These are phyloP conservation scores for Coendou prehensilis DNA, from an alignment of 2,797 vertebrate species.

Conservation along the genomic window DNA sequence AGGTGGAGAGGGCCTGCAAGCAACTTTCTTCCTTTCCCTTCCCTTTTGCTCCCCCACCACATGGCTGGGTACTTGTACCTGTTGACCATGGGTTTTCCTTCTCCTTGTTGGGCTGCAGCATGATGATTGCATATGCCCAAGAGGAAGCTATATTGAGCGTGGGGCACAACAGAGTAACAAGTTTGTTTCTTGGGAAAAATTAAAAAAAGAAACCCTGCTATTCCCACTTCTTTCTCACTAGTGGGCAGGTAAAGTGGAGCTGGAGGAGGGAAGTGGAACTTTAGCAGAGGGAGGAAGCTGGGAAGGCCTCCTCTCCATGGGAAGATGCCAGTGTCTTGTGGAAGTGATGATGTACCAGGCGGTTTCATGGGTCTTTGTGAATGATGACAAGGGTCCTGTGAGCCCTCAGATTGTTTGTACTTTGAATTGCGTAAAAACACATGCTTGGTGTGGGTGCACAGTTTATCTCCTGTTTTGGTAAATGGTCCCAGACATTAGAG, in stretches of 20 bases:
- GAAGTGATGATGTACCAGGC: neutral
- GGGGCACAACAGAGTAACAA: neutral
- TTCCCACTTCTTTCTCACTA: neutral
- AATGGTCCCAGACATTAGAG: constrained; percentile 7
- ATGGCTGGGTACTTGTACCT: neutral
- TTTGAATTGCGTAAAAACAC: neutral
- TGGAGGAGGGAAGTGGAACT: neutral
- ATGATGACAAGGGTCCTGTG: neutral
- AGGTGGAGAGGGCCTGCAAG: too few species aligned
- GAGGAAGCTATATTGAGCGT: neutral
- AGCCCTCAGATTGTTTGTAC: neutral
- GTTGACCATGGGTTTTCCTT: neutral
- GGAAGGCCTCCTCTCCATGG: neutral
- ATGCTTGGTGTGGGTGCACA: neutral
- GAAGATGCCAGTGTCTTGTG: neutral
- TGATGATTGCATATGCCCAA: neutral
- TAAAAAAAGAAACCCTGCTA: neutral
- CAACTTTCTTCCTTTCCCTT: neutral
- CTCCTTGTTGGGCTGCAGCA: neutral
- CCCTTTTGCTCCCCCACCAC: fast-evolving
- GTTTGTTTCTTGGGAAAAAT: neutral
- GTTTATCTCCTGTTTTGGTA: constrained; percentile 26
- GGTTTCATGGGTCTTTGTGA: neutral
- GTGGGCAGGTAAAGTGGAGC: neutral
- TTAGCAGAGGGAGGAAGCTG: neutral